These are phyloP conservation scores for Tachina lurida DNA, from an alignment of 2,888 invertebrate species.

Conservation along the genomic window DNA sequence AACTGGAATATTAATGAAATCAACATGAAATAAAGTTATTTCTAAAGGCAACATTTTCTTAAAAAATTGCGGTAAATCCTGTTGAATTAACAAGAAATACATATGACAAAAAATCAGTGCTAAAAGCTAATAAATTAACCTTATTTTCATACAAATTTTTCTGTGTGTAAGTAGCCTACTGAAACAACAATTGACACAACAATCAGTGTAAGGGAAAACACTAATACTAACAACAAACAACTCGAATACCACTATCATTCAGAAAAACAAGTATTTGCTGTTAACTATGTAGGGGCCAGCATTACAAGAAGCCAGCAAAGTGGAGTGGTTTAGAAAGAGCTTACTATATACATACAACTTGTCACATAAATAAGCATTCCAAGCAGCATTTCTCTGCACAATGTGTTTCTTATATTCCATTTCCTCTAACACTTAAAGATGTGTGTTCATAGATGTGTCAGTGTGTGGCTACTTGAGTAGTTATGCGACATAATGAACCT, in stretches of 20 bases:
- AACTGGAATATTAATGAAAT: too few species aligned
- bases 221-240: conserved; percentile 23
- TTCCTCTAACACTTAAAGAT: conserved; percentile 11
- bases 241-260: conserved; percentile 6
- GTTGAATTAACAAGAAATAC: too few species aligned
- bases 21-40: too few species aligned
- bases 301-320: conserved; percentile 49
- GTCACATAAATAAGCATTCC: conserved; percentile 15
- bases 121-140: too few species aligned
- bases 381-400: conserved; percentile 1
- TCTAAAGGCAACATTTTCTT: too few species aligned
- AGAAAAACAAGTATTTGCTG: conserved; percentile 16
- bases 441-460: not conserved
- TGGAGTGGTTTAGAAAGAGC: conserved; percentile 64
- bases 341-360: conserved; percentile 67
- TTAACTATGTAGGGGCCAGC: conserved; percentile 9
- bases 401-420: conserved; percentile 7
- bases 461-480: conserved; percentile 38
- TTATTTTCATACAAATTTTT: too few species aligned
- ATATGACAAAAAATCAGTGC: too few species aligned
- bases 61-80: too few species aligned
- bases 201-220: conserved; percentile 42
- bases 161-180: not conserved
- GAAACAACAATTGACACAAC: conserved; percentile 37
- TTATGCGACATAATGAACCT: conserved; percentile 44